Evolutionary conservation across 2,888 invertebrate genomes (phyloP).

Genomic region (Clepsis dumicolana): DNA sequence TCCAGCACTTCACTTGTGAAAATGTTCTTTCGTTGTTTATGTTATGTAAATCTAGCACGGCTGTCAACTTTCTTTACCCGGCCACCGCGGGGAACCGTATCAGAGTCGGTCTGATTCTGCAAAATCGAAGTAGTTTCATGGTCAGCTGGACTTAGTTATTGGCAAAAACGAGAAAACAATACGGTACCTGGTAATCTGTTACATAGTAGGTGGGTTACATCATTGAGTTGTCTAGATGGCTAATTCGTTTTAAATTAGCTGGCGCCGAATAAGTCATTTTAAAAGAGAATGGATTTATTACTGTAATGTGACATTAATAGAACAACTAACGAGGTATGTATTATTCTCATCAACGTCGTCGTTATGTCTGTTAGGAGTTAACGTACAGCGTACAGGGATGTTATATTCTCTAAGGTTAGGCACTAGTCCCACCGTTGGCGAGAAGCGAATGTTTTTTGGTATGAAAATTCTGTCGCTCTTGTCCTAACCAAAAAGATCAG

Average conservation of each 20-base stretch:
- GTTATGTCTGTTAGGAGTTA: no score
- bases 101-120: conserved; percentile 37
- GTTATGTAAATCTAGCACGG: no score
- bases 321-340: neutral
- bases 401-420: no score
- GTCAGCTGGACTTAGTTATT: conserved; percentile 24
- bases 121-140: conserved; percentile 33
- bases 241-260: conserved; percentile 17
- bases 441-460: no score
- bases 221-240: conserved; percentile 15
- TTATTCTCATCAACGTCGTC: neutral
- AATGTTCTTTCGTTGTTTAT: no score
- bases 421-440: no score
- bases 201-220: conserved; percentile 32
- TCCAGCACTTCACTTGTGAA: no score
- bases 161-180: conserved; percentile 31
- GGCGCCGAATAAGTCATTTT: neutral
- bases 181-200: conserved; percentile 27
- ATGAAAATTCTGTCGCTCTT: no score
- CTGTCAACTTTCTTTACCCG: conserved; percentile 36
- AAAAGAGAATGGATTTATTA: neutral
- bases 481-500: no score
- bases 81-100: conserved; percentile 24
- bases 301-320: neutral
- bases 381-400: no score